These are phyloP conservation scores for Saccostrea glomerata DNA, from an alignment of 1,140 invertebrate genomes.

Conservation along the genomic window DNA sequence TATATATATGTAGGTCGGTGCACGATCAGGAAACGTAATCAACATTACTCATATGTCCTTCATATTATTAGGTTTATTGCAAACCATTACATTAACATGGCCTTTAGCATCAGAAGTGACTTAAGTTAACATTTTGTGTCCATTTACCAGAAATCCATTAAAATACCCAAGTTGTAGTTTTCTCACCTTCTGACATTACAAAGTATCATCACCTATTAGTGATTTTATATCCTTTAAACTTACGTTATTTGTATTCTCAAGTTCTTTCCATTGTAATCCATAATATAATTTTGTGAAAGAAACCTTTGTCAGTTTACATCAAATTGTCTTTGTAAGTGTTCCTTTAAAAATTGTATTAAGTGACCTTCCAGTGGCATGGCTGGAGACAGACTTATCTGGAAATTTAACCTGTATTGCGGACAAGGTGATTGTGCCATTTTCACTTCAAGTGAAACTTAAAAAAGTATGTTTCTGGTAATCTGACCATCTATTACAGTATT, in stretches of 20 bases:
- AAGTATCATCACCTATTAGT: not conserved
- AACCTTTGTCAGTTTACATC: not conserved
- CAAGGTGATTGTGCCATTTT: not conserved
- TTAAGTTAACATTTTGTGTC: conserved; percentile 8
- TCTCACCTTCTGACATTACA: not conserved
- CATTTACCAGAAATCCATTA: not conserved
- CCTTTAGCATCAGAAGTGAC: not conserved
- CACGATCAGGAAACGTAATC: too few species aligned
- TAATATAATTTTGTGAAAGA: not conserved
- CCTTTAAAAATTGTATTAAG: not conserved
- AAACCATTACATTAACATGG: not conserved
- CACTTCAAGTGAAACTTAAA: not conserved
- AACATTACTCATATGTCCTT: too few species aligned
- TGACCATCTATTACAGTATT: too few species aligned
- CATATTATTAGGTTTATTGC: not conserved
- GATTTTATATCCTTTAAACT: conserved; percentile 1
- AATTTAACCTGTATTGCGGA: conserved; percentile 10
- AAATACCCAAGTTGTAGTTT: not conserved
- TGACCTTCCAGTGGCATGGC: not conserved
- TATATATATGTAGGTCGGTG: too few species aligned
- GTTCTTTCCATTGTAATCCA: not conserved
- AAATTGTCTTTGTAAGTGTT: not conserved
- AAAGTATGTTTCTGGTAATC: too few species aligned
- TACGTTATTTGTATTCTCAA: not conserved
- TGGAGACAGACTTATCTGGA: conserved; percentile 1